Percentiles rank a stretch among this genome's conserved stretches.
These are phyloP conservation scores for Hyphantria cunea DNA, from an alignment of 1,140 invertebrate species.

Conservation along the genomic window DNA sequence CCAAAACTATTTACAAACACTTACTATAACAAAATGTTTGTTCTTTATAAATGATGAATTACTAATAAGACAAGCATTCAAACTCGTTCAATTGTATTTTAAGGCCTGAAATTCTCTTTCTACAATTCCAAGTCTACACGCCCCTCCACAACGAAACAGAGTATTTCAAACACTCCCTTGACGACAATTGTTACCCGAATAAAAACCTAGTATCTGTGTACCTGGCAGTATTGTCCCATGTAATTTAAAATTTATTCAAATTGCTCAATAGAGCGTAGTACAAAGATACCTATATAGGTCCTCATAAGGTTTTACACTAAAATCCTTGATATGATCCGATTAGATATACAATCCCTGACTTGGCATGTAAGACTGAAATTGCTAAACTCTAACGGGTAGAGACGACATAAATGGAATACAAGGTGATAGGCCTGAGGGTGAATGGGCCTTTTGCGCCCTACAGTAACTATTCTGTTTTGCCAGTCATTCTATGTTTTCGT, in stretches of 20 bases:
- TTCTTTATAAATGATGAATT: not conserved
- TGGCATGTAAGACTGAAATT: constrained; percentile 6
- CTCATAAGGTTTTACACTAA: constrained; percentile 8
- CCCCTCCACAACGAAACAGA: not conserved
- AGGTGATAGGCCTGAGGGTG: constrained; percentile 5
- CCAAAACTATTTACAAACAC: no score
- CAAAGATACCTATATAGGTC: not conserved
- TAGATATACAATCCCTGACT: constrained; percentile 29
- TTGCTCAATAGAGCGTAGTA: constrained; percentile 5
- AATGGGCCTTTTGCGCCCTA: constrained; percentile 21
- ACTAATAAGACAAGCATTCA: no score
- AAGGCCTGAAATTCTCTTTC: not conserved
- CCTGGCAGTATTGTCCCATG: not conserved
- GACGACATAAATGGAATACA: constrained; percentile 19
- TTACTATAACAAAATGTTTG: no score
- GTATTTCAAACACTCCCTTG: not conserved
- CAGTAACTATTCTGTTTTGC: not conserved
- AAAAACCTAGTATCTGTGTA: constrained; percentile 8
- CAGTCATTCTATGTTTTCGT: not conserved
- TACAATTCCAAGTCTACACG: not conserved
- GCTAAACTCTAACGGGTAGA: not conserved
- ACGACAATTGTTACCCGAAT: not conserved
- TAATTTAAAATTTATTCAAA: constrained; percentile 26
- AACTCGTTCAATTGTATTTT: no score
- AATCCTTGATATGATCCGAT: constrained; percentile 10